Percentiles rank a stretch among this genome's conserved stretches.
Conservation (phyloP, 92 coral and sea anemone species). For the Porites lobata region DNA sequence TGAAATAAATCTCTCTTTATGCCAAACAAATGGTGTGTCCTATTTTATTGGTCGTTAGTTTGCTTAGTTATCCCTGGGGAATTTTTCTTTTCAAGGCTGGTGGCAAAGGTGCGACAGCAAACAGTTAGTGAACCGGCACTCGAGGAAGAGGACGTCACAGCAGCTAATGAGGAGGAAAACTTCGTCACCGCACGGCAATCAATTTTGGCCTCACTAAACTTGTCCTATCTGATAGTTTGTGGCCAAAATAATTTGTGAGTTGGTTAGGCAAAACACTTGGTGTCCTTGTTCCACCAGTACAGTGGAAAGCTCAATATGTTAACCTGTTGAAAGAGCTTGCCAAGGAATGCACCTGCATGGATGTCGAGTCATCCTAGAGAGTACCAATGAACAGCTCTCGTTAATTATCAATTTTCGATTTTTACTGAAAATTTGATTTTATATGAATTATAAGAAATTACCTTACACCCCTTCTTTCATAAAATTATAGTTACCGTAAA, state of each 20-base stretch:
- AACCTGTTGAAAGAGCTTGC: slow-evolving; percentile 22
- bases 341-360: slow-evolving; percentile 20
- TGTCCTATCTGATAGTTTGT: slow-evolving; percentile 39
- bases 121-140: slow-evolving; percentile 5
- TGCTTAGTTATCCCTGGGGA: neutral
- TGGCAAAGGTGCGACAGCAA: slow-evolving; percentile 50
- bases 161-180: slow-evolving; percentile 49
- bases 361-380: too few species aligned
- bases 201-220: slow-evolving; percentile 16
- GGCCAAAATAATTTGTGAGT: slow-evolving; percentile 27
- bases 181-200: slow-evolving; percentile 27
- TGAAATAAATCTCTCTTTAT: neutral
- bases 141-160: slow-evolving; percentile 30
- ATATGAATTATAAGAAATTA: too few species aligned
- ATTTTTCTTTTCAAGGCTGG: slow-evolving; percentile 18
- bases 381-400: too few species aligned
- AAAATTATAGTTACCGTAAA: too few species aligned
- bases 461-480: too few species aligned
- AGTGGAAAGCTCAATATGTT: slow-evolving; percentile 32
- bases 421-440: too few species aligned
- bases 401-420: too few species aligned
- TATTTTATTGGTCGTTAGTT: neutral
- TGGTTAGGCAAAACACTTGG: slow-evolving; percentile 18
- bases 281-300: slow-evolving; percentile 41
- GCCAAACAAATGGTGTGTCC: neutral